These are phyloP conservation scores for Ciconia boyciana DNA, from an alignment of 2,113 vertebrate species.

Conservation along the genomic window DNA sequence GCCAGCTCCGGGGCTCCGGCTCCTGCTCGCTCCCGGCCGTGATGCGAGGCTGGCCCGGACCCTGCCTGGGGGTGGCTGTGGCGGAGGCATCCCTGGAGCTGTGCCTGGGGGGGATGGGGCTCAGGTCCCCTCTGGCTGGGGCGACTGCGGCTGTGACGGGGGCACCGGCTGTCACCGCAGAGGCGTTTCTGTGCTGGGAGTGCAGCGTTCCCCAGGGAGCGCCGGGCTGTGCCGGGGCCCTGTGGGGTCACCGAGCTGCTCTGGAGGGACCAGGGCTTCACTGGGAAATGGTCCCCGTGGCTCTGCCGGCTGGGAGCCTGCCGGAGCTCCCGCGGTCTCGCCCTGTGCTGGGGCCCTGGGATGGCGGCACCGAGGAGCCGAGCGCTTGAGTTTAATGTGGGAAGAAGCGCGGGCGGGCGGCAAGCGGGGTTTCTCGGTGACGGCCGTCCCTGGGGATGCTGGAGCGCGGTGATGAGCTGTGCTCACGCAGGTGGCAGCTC, in stretches of 20 bases:
- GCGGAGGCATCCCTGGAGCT: neutral
- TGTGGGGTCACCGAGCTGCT: neutral
- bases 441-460: neutral
- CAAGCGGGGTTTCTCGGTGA: neutral
- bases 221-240: neutral
- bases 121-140: neutral
- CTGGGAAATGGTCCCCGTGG: neutral
- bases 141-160: accelerated
- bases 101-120: neutral
- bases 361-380: neutral
- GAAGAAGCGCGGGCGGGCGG: neutral
- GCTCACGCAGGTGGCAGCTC: neutral
- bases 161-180: neutral
- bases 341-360: accelerated
- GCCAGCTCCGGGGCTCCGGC: accelerated
- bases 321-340: accelerated
- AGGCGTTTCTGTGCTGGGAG: neutral
- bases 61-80: neutral
- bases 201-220: neutral
- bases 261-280: accelerated
- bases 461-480: neutral
- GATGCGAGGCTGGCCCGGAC: accelerated
- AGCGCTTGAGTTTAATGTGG: neutral
- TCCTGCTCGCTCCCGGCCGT: neutral
- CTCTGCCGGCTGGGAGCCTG: neutral